Conservation (phyloP, 2,113 vertebrate species). For the Chroicocephalus ridibundus region DNA sequence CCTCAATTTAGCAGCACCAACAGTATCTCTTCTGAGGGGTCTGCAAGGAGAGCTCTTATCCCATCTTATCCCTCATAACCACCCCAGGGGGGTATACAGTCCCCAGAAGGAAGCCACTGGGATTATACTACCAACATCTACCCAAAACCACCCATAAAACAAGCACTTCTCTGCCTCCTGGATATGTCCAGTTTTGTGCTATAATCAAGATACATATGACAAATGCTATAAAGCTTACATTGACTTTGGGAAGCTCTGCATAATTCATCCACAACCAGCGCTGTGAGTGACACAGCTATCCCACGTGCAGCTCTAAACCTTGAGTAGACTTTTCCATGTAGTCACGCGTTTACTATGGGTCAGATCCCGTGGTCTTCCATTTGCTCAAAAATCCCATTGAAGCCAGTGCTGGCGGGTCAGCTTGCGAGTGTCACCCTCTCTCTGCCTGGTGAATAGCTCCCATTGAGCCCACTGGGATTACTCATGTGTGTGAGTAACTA, state of each 20-base stretch:
- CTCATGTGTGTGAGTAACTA: conserved; percentile 19
- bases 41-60: not conserved
- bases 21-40: not conserved
- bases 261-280: not conserved
- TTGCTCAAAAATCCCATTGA: conserved; percentile 43
- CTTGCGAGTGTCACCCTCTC: conserved; percentile 5
- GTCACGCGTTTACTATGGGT: not conserved
- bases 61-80: not conserved
- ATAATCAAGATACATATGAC: not conserved
- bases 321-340: conserved; percentile 26
- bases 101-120: not conserved
- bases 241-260: not conserved
- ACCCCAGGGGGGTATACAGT: too few relatives aligned
- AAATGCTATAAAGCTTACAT: not conserved
- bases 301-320: not conserved
- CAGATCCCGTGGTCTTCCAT: conserved; percentile 1
- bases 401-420: not conserved
- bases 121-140: not conserved
- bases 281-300: not conserved
- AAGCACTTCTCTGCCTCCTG: not conserved
- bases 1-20: not conserved
- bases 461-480: conserved; percentile 40
- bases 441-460: conserved; percentile 21
- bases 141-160: not conserved
- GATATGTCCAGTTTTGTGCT: not conserved